Base-by-base conservation (phyloP, 2,113 vertebrate species). In the Hippocampus guttulatus region DNA sequence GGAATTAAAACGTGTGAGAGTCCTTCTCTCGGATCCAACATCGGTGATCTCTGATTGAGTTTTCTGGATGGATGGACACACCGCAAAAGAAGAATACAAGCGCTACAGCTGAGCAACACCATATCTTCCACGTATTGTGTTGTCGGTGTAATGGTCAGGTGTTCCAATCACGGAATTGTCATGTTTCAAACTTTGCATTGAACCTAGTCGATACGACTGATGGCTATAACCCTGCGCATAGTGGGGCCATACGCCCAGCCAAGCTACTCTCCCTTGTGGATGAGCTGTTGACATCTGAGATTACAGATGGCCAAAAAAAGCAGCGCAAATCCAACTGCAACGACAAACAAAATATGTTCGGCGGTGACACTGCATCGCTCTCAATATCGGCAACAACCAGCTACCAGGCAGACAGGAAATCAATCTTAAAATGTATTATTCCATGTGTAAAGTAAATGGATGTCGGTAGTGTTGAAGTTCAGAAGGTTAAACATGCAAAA, bases 401-500 rank as follows among this genome's bases (percentile, higher is more conserved):
- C 67, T 66, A 52, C n/a, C 65, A 43, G 75, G 51, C 60, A 75
- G 45, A 57, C 52, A 33, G 52, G 25, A 66, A 77, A 79, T 71
- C 60, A 70, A 79, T 75, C n/a, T 23, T 21, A 57, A 69, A 69
- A 63, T 14, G 0, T 52, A 62, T 76, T 52, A 64, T n/a, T 66
- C 23, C 64, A 23, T 62, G 64, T 20, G 67, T 73, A 68, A 61
- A 47, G 67, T 73, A 75, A 75, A 66, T 58, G 40, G 27, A 52
- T 71, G 70, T 27, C 51, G 55, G 21, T 67, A 33, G 57, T 27
- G 10, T 58, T 54, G 43, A 40, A 71, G 74, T 74, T 81, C 68
- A 75, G 61, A 68, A 57, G 73, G 63, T 64, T 25, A 64, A 72
- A 77, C 65, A 73, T 72, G 70, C 47, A 74, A 75, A 84, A 76